Base-by-base conservation (phyloP, 2,113 vertebrate species). In the Nothobranchius kuhntae region DNA sequence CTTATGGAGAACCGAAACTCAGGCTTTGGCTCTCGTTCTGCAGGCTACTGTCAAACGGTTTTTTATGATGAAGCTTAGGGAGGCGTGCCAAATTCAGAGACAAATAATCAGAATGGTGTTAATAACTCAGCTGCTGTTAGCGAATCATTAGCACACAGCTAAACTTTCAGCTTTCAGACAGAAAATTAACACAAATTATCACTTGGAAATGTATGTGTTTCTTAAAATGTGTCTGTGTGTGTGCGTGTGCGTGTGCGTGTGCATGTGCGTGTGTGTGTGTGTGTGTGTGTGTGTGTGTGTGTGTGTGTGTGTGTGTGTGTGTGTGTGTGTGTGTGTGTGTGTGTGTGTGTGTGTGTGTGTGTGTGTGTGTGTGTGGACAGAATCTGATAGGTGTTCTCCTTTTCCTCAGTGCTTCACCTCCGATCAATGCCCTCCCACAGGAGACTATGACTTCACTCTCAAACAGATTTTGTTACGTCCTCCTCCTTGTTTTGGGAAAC, bases 371-470 rank as follows among this genome's bases (percentile, higher is more conserved):
- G 71, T 56, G 65, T 47, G 53, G 45, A 65, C 63, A 63, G 68
- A 88, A 88, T 84, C 64, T 84, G 89, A 90, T 87, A 83, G 82
- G 80, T 57, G 68, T 69, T 72, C 70, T 74, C 66, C 56, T 75
- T 78, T 86, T 73, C 78, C 81, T 83, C 75, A 63, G 70, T 62
- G 75, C 77, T 74, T 81, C 76, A 82, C 71, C 85, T 67, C 77
- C 73, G 80, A 93, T 93, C 91, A 88, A 91, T 93, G 85, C 73
- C 64, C 75, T 82, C 86, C 89, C 88, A 77, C 80, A 65, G 68
- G 89, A 89, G 84, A 77, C 87, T 71, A 88, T 89, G 86, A 89
- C 86, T 90, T 91, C 89, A 92, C 86, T 88, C 87, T 79, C 78
- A 85, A 54, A 85, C 69, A 85, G 88, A 90, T 93, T 87, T 53